Evolutionary conservation across 2,113 vertebrate genomes (phyloP).

Genomic region (Ahaetulla prasina): DNA sequence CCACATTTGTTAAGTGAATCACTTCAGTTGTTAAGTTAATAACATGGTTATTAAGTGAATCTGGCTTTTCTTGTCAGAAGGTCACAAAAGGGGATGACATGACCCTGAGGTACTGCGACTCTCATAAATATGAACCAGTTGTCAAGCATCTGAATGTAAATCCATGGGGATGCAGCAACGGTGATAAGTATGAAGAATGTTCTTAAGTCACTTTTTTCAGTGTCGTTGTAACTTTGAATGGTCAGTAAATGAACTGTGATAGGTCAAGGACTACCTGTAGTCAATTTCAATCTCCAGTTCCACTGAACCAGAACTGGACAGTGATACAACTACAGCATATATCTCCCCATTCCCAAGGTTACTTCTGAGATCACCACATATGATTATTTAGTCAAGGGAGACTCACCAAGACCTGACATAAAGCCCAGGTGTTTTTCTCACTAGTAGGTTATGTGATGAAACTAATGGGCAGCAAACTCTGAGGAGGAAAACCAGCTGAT

Average conservation of each 20-base stretch:
- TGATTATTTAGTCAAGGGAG: not conserved
- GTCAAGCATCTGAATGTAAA: not conserved
- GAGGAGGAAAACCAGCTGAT: not conserved
- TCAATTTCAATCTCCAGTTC: not conserved
- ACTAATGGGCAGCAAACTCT: not conserved
- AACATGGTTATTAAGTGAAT: too few relatives aligned
- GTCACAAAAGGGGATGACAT: not conserved
- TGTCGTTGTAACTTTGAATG: too few relatives aligned
- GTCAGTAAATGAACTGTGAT: not conserved
- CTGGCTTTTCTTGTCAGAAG: not conserved
- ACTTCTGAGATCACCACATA: not conserved
- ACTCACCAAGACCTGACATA: not conserved
- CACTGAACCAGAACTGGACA: not conserved
- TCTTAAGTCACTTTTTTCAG: not conserved
- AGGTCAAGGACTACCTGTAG: not conserved
- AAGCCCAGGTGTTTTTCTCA: not conserved
- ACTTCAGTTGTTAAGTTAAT: not conserved
- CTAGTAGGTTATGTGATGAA: not conserved
- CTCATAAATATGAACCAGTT: not conserved
- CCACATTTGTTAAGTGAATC: not conserved
- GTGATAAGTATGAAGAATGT: not conserved
- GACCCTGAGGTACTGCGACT: not conserved
- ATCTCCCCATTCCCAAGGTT: not conserved
- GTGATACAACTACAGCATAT: not conserved
- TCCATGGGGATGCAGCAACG: not conserved